Evolutionary conservation across 2,113 vertebrate genomes (phyloP).

Genomic region (Gobius niger): DNA sequence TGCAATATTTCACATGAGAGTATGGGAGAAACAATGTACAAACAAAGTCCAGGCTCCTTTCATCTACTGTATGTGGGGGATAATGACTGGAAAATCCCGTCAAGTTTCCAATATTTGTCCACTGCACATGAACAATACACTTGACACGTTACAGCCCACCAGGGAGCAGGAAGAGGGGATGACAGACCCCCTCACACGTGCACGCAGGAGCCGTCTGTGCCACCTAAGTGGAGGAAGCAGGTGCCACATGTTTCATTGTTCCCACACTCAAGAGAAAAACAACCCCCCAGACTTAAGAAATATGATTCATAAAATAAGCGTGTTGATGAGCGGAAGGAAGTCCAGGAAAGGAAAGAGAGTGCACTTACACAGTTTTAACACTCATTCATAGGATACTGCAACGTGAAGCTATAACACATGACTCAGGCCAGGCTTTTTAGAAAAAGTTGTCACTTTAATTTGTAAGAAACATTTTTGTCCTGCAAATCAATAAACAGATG

Average conservation of each 20-base stretch:
- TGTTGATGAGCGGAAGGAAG: conserved; percentile 67
- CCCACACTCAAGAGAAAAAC: conserved; percentile 35
- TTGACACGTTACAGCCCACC: conserved; percentile 48
- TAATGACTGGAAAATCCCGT: conserved; percentile 62
- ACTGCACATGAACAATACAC: conserved; percentile 38
- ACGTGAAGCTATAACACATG: neutral
- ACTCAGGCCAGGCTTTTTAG: neutral
- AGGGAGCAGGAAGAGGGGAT: conserved; percentile 55
- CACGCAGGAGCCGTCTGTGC: conserved; percentile 18
- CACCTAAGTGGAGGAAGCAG: conserved; percentile 68
- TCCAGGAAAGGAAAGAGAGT: conserved; percentile 27
- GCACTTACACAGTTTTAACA: too few species aligned
- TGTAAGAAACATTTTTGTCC: conserved; percentile 75
- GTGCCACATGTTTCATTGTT: conserved; percentile 71
- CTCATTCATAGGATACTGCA: neutral
- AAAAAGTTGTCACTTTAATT: conserved; percentile 73
- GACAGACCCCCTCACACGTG: conserved; percentile 42
- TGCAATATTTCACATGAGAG: neutral
- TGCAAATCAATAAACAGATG: conserved; percentile 71
- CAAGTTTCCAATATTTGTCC: conserved; percentile 58
- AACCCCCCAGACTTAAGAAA: conserved; percentile 15
- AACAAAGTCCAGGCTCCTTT: neutral
- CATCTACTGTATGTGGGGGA: neutral
- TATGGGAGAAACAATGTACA: neutral
- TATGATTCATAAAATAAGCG: conserved; percentile 53